phyloP scores from a whole-genome alignment of 2,113 vertebrate genomes.

The Tragelaphus buxtoni region DNA sequence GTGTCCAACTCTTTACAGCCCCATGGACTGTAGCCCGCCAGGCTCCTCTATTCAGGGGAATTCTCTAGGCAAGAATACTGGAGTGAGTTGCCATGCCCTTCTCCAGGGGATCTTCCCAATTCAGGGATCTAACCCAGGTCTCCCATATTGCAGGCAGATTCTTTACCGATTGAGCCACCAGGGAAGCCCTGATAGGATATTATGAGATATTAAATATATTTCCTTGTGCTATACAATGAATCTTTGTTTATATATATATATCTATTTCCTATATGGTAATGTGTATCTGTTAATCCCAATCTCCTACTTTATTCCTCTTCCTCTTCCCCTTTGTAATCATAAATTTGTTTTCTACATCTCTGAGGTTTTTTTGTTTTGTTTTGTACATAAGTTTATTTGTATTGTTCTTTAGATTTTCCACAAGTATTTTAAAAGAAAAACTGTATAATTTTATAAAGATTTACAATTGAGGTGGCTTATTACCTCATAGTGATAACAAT shows the following conservation, averaged over 20 bases:
- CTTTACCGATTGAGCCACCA: neutral
- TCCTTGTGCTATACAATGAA: neutral
- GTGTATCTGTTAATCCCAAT: neutral
- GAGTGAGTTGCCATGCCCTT: neutral
- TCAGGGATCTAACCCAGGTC: neutral
- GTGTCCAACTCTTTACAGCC: neutral
- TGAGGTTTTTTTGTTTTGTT: neutral
- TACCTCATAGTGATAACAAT: neutral
- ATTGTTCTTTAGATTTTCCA: neutral
- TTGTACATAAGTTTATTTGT: neutral
- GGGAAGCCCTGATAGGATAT: neutral
- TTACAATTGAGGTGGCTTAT: neutral
- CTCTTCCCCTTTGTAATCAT: neutral
- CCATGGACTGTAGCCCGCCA: rapidly evolving
- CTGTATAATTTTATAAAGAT: neutral
- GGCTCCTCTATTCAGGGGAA: neutral
- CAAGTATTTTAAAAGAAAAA: neutral
- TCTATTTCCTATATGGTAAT: too few species aligned
- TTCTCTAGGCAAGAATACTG: neutral
- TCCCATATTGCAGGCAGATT: neutral
- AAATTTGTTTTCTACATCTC: neutral
- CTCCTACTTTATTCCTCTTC: neutral
- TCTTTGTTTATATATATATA: neutral
- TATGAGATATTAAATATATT: neutral
- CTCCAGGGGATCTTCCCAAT: neutral